These are phyloP conservation scores for Pseudorasbora parva DNA, from an alignment of 2,113 vertebrate species.

Conservation along the genomic window DNA sequence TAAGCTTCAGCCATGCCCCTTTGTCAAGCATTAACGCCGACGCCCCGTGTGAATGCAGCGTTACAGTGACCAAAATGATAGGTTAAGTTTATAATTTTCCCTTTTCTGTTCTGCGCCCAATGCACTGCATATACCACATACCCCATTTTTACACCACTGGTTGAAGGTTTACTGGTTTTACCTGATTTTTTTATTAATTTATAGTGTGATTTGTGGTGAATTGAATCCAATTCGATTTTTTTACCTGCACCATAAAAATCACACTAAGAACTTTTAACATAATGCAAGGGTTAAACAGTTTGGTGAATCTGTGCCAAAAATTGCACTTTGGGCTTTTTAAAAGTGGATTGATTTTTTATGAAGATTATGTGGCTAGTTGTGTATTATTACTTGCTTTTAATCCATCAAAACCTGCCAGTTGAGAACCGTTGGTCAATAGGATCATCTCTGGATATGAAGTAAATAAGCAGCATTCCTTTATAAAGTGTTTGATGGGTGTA, in stretches of 20 bases:
- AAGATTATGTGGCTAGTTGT: neutral
- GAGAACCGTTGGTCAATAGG: conserved; percentile 5
- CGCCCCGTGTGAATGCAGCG: too few relatives aligned
- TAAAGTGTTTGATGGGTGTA: conserved; percentile 23
- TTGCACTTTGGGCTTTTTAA: neutral
- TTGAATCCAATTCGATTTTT: too few relatives aligned
- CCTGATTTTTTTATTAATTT: too few relatives aligned
- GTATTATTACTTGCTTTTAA: neutral
- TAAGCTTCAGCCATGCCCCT: too few relatives aligned
- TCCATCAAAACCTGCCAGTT: neutral
- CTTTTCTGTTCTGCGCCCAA: too few relatives aligned
- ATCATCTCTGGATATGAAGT: neutral
- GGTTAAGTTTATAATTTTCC: too few relatives aligned
- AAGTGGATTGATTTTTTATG: neutral
- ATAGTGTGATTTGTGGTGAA: too few relatives aligned
- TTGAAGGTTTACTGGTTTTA: too few relatives aligned
- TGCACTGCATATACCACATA: too few relatives aligned
- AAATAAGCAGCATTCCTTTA: conserved; percentile 21
- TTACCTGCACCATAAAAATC: neutral
- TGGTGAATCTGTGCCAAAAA: neutral
- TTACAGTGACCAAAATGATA: too few relatives aligned
- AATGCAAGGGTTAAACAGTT: neutral
- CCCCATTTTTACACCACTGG: too few relatives aligned
- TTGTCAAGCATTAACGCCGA: too few relatives aligned
- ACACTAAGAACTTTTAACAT: neutral